Evolutionary conservation across 2,113 vertebrate species (phyloP), one percentile per base, ranked within the genome.

Genomic region (Speoplatyrhinus poulsoni): DNA sequence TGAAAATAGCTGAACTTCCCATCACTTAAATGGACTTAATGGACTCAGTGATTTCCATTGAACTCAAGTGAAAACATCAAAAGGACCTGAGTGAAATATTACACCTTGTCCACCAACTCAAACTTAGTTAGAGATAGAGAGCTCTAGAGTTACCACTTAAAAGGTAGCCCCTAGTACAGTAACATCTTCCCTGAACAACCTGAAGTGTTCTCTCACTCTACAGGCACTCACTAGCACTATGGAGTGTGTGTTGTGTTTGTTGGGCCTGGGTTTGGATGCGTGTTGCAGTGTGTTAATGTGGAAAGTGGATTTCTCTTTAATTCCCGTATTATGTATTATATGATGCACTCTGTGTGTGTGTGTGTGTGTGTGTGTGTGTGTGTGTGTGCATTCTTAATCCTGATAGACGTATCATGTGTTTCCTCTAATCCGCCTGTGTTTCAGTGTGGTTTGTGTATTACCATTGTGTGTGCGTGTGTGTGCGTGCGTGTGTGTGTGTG

Each of bases 341-440:
- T 41, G 36, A 5, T 41, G 36, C 36, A 15, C 49, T 57, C n/a
- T 46, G 46, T 60, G 46, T 60, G n/a, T 64, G 59, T 67, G 46
- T 67, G 53, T 69, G 50, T 53, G 32, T 60, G 16, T 60, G 33
- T 52, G 17, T 59, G 60, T 70, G 64, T 62, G 64, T 49, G 50
- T 69, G 58, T 63, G 48, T 72, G 65, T 57, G 56, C 70, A 62
- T 73, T 47, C 62, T 62, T 83, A 71, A 80, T 83, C 73, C 69
- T 73, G 61, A 64, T 83, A 48, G 74, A 71, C 79, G 16, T 60
- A 59, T 69, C 60, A 3, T 60, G 13, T 72, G 56, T 80, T 55
- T 70, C 58, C 68, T 50, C 60, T 82, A 82, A 85, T 85, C 77
- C 70, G 66, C 48, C 75, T 59, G 36, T 75, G 68, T 26, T 26